Evolutionary conservation across 2,113 vertebrate genomes (phyloP), one percentile per base, ranked within the genome.

Genomic region (Himantopus leucocephalus): DNA sequence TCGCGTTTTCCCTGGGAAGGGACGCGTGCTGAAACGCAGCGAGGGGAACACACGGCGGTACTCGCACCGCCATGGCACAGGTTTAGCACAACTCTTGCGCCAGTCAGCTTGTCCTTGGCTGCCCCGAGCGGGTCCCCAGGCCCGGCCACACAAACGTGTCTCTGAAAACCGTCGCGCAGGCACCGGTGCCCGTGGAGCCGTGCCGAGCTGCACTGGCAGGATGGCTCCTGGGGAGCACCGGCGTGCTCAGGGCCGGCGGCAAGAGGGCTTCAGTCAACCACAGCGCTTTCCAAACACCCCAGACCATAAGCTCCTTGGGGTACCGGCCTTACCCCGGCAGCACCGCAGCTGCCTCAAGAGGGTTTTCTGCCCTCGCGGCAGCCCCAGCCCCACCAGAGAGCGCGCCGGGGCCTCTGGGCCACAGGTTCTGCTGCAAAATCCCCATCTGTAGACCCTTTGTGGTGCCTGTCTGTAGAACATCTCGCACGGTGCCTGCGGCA

Each of bases 161-260:
- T 50, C 62, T 4, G 45, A 24, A 68, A 70, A 6, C 2, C 14
- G 34, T 6, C 7, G 0, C 0, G 2, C 39, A 48, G 84, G 9
- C 71, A 15, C 19, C 0, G 2, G 71, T 16, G 87, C 55, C 6
- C 2, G 2, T 1, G 41, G 34, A 27, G 39, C 43, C 0, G 0
- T 1, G 21, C 10, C 0, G 4, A 45, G 52, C 67, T 16, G 58
- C 45, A 8, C 41, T 0, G 3, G 53, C 1, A 4, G 37, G 63
- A 27, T 0, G 12, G 37, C 74, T 41, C 37, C 5, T n/a, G 50
- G 41, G 22, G 53, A 15, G n/a, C 32, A 4, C 43, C 3, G 1
- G 20, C 23, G 3, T 0, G n/a, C 21, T 30, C 37, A 1, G 39
- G 53, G 55, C 12, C 1, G 3, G 47, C 0, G 1, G 39, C 52